These are phyloP conservation scores for Pelodiscus sinensis DNA, from an alignment of 2,113 vertebrate species.

Conservation along the genomic window DNA sequence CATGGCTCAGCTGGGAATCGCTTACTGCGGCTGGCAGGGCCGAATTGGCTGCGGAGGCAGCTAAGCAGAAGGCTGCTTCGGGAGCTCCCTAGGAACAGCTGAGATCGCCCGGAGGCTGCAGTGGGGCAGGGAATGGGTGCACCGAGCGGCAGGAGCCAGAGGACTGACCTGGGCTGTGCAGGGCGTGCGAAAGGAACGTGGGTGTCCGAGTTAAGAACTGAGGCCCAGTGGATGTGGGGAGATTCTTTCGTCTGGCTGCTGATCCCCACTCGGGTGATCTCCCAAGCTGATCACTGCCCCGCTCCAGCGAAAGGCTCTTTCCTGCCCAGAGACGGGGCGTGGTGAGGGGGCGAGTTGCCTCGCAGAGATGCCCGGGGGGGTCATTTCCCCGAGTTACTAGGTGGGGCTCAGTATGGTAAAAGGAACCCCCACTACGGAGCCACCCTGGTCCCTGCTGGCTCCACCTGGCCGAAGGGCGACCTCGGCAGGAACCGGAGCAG, in stretches of 20 bases:
- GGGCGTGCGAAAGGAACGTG: too few relatives aligned
- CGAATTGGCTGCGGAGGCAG: not conserved
- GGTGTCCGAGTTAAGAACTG: too few relatives aligned
- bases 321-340: not conserved
- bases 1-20: not conserved
- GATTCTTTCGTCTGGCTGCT: too few relatives aligned
- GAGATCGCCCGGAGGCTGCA: too few relatives aligned
- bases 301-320: not conserved
- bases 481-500: too few relatives aligned
- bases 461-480: not conserved
- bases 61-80: not conserved
- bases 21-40: not conserved
- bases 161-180: too few relatives aligned
- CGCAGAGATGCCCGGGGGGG: not conserved
- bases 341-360: not conserved
- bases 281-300: too few relatives aligned
- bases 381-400: not conserved
- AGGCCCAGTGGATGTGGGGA: too few relatives aligned
- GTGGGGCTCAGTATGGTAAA: not conserved
- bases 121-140: too few relatives aligned
- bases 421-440: not conserved
- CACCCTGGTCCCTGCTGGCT: not conserved
- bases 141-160: too few relatives aligned
- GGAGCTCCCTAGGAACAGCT: too few relatives aligned
- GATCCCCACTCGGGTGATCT: too few relatives aligned